Evolutionary conservation across 2,888 invertebrate genomes (phyloP).

Genomic region (Carterocephalus palaemon): DNA sequence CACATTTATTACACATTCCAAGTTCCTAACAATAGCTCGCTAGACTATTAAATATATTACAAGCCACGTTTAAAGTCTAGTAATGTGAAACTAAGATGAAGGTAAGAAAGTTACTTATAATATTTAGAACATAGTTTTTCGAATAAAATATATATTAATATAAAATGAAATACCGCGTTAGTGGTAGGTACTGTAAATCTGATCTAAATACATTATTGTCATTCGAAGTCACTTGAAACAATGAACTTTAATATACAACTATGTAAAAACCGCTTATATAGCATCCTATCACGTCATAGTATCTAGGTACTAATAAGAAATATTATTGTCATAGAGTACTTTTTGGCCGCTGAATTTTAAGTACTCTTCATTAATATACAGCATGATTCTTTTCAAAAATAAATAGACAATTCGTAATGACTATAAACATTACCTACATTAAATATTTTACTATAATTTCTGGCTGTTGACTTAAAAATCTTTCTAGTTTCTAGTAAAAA

Average conservation of each 20-base stretch:
- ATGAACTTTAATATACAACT: conserved; percentile 6
- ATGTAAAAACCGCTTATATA: conserved; percentile 11
- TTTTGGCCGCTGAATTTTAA: conserved; percentile 14
- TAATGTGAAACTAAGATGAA: too few species aligned
- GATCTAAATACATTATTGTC: conserved; percentile 19
- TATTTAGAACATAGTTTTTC: too few species aligned
- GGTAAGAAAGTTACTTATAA: too few species aligned
- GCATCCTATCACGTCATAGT: background rate
- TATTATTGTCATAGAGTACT: conserved; percentile 11
- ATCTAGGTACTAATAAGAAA: background rate
- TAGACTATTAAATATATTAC: conserved; percentile 17
- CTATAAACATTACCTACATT: conserved; percentile 1
- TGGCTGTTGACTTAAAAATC: background rate
- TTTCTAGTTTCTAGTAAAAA: conserved; percentile 6
- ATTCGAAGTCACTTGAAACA: background rate
- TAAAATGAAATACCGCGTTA: too few species aligned
- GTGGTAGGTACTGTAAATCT: conserved; percentile 7
- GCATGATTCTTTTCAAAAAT: too few species aligned
- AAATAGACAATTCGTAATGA: too few species aligned
- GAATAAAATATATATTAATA: too few species aligned
- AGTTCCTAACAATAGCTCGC: conserved; percentile 9
- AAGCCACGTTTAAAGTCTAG: background rate
- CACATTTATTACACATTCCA: conserved; percentile 18
- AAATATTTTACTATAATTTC: background rate
- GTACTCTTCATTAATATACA: too few species aligned